Conservation (phyloP, 2,888 invertebrate genomes). For the Nebria salina region DNA sequence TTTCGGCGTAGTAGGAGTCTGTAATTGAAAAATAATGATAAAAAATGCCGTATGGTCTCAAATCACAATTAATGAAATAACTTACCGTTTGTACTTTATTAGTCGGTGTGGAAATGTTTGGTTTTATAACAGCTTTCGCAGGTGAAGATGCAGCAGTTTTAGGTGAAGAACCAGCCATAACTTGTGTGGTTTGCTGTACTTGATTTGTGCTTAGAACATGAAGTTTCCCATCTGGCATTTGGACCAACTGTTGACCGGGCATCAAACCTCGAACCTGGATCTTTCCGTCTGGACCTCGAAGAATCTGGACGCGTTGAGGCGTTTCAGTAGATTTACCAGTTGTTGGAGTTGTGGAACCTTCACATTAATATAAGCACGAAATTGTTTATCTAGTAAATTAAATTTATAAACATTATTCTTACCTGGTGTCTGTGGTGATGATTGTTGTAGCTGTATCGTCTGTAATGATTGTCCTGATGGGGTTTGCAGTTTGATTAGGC, state of each 20-base stretch:
- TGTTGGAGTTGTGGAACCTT: neutral
- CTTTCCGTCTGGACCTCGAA: conserved; percentile 90
- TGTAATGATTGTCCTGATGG: conserved; percentile 56
- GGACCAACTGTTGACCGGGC: conserved; percentile 92
- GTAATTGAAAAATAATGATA: conserved; percentile 8
- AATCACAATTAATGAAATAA: neutral
- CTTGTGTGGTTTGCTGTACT: conserved; percentile 56
- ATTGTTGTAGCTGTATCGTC: conserved; percentile 63
- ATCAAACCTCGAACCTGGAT: conserved; percentile 90
- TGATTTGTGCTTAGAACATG: conserved; percentile 81
- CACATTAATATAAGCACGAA: neutral
- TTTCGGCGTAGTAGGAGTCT: conserved; percentile 37
- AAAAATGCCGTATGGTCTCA: conserved; percentile 17
- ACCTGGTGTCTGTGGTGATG: conserved; percentile 27
- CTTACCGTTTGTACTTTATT: conserved; percentile 29
- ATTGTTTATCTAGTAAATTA: neutral
- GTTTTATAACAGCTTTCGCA: conserved; percentile 55
- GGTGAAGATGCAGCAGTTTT: conserved; percentile 56
- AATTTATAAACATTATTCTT: conserved; percentile 8
- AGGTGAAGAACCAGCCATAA: conserved; percentile 62
- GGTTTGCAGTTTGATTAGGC: conserved; percentile 65
- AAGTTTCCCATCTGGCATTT: conserved; percentile 92
- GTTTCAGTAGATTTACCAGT: conserved; percentile 55
- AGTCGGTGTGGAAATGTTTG: conserved; percentile 50
- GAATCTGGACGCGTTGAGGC: conserved; percentile 87